These are phyloP conservation scores for Staurois parvus DNA, from an alignment of 2,797 vertebrate genomes.

Conservation along the genomic window DNA sequence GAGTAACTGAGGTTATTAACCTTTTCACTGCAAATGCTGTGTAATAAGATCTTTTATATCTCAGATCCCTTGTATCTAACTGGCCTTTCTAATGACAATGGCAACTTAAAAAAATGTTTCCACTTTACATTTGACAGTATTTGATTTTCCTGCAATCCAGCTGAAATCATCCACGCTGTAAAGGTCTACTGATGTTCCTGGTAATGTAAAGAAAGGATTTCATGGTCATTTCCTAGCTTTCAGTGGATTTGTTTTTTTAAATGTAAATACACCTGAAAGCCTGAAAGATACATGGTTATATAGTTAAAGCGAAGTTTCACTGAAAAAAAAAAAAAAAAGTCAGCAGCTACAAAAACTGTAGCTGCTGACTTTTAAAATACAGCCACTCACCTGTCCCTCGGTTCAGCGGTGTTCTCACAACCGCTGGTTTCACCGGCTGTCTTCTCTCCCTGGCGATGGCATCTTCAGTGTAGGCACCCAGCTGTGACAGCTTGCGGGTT, in stretches of 20 bases:
- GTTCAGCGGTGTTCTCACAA: too few species aligned
- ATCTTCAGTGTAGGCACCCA: too few species aligned
- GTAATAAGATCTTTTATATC: background rate
- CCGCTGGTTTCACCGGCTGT: too few species aligned
- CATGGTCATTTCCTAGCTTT: background rate
- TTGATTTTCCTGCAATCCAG: background rate
- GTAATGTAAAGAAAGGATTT: background rate
- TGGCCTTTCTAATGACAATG: background rate
- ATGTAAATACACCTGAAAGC: background rate
- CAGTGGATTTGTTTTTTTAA: background rate
- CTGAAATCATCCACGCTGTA: background rate
- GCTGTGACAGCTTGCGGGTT: too few species aligned
- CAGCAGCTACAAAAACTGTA: too few species aligned
- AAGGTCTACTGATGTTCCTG: background rate
- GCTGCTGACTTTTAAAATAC: too few species aligned
- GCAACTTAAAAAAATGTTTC: background rate
- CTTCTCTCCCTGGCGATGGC: too few species aligned
- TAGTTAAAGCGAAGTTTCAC: too few species aligned
- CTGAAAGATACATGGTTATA: too few species aligned
- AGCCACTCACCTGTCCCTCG: too few species aligned
- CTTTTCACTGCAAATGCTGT: background rate
- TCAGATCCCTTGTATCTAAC: background rate
- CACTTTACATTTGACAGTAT: background rate
- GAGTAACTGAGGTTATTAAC: constrained; percentile 6
- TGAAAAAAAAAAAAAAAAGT: too few species aligned